A percentile compares a stretch with the other conserved stretches of the same genome.
Conservation (phyloP, 2,888 invertebrate genomes). For the Torymus auratus region DNA sequence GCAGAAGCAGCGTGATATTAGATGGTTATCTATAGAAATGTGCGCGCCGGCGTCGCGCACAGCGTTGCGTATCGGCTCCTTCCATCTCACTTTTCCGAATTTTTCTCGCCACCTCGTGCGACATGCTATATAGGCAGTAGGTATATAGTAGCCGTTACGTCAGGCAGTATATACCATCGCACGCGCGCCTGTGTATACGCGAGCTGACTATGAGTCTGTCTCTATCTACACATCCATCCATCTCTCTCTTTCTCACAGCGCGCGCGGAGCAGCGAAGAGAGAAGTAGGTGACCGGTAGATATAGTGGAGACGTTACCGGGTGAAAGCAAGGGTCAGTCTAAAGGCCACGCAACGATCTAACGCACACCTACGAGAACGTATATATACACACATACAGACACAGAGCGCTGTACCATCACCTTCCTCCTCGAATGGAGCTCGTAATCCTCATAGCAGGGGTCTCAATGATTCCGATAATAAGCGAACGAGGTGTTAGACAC, state of each 20-base stretch:
- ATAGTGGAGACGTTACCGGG: constrained; percentile 62
- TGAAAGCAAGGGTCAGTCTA: constrained; percentile 66
- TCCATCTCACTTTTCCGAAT: background rate
- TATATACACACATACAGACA: background rate
- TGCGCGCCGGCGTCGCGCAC: constrained; percentile 2
- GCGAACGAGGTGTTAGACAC: no score
- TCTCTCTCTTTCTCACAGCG: constrained; percentile 45
- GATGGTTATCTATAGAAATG: background rate
- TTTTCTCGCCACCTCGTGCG: constrained; percentile 1
- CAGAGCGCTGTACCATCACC: no score
- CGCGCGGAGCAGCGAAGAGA: background rate
- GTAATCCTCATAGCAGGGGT: no score
- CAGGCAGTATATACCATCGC: background rate
- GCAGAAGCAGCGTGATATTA: constrained; percentile 9
- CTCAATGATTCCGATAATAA: no score
- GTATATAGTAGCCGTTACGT: background rate
- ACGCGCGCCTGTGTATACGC: background rate
- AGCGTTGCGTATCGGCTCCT: no score
- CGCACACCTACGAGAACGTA: constrained; percentile 25
- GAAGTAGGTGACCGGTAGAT: constrained; percentile 64
- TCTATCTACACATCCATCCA: background rate
- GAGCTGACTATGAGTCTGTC: background rate
- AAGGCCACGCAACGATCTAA: constrained; percentile 62
- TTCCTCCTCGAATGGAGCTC: no score
- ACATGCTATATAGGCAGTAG: no score